Conservation (phyloP, 2,888 invertebrate genomes). For the Oscheius sp. region DNA sequence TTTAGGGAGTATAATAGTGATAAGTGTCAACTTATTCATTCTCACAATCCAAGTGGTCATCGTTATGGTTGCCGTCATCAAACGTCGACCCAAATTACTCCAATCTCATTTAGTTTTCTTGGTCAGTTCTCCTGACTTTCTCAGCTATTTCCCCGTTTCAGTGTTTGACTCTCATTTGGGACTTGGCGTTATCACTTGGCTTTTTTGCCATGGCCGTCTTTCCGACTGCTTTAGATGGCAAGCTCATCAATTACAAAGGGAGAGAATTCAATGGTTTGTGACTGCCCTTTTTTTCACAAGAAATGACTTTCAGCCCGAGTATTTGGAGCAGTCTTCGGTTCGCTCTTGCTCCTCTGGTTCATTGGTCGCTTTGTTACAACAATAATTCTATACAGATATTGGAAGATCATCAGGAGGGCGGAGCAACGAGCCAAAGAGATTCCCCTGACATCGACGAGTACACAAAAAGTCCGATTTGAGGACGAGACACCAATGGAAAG, state of each 20-base stretch:
- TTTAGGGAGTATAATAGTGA: conserved; percentile 54
- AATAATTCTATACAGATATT: conserved; percentile 50
- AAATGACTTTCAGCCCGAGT: conserved; percentile 38
- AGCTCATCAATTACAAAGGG: conserved; percentile 52
- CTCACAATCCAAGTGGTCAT: conserved; percentile 49
- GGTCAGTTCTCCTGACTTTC: conserved; percentile 31
- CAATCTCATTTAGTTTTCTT: conserved; percentile 52
- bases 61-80: conserved; percentile 44
- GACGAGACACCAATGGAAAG: conserved; percentile 7
- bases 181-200: conserved; percentile 42
- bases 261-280: conserved; percentile 44
- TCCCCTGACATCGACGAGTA: conserved; percentile 4
- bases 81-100: conserved; percentile 44
- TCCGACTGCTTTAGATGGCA: conserved; percentile 45
- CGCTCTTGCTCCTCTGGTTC: conserved; percentile 49
- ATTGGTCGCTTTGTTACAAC: conserved; percentile 49
- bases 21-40: conserved; percentile 49
- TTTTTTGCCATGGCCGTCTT: conserved; percentile 50
- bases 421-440: conserved; percentile 32
- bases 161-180: conserved; percentile 50
- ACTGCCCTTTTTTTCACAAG: not conserved
- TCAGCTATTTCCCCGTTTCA: conserved; percentile 35
- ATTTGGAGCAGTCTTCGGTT: conserved; percentile 51
- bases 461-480: conserved; percentile 15
- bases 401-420: conserved; percentile 47